Conservation (phyloP, 1,140 invertebrate genomes). For the Mylabris phalerata region DNA sequence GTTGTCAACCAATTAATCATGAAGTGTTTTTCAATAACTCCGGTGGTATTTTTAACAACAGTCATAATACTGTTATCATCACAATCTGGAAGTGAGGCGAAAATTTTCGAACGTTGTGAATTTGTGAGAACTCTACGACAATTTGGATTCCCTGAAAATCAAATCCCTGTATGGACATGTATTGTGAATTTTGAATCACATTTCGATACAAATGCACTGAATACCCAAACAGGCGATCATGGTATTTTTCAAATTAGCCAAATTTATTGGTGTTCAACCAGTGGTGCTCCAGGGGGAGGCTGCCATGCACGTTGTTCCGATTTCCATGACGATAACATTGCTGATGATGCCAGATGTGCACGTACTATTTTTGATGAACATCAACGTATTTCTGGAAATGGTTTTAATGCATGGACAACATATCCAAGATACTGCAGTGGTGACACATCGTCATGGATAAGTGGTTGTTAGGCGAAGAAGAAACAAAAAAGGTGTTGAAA, state of each 20-base stretch:
- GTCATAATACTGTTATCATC: too few relatives aligned
- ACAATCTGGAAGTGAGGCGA: conserved; percentile 29
- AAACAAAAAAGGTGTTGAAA: too few relatives aligned
- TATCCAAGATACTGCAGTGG: conserved; percentile 44
- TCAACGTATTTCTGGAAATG: too few relatives aligned
- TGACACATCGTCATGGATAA: neutral
- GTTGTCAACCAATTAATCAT: too few relatives aligned
- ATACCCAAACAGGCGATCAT: conserved; percentile 54
- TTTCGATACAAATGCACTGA: conserved; percentile 58
- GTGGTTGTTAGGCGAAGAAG: conserved; percentile 1
- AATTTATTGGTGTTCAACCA: conserved; percentile 58
- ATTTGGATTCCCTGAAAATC: conserved; percentile 44
- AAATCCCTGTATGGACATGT: conserved; percentile 62
- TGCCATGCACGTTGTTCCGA: conserved; percentile 51
- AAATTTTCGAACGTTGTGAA: conserved; percentile 57
- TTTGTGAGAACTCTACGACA: conserved; percentile 53
- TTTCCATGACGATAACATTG: conserved; percentile 55
- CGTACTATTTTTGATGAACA: conserved; percentile 53
- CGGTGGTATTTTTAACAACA: too few relatives aligned
- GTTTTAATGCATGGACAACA: conserved; percentile 60
- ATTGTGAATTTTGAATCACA: conserved; percentile 61
- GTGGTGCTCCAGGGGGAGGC: conserved; percentile 41
- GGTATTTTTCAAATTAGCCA: conserved; percentile 66
- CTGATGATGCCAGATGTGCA: conserved; percentile 56
- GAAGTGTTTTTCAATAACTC: too few relatives aligned